These are phyloP conservation scores for Lutjanus erythropterus DNA, from an alignment of 2,113 vertebrate species.

Conservation along the genomic window DNA sequence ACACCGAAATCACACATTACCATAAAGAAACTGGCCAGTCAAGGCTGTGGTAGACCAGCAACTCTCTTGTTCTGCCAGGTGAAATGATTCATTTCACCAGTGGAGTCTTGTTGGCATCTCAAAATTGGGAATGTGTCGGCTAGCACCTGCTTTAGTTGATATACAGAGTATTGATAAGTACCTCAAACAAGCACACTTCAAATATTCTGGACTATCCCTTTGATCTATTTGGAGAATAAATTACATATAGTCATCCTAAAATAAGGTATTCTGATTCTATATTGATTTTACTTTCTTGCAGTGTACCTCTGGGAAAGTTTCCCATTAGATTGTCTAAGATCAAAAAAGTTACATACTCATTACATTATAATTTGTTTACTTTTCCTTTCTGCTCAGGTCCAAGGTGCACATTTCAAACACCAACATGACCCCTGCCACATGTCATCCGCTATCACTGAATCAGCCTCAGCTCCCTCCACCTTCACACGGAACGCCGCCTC, in stretches of 20 bases:
- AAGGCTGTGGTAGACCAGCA: too few relatives aligned
- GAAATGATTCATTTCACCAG: too few relatives aligned
- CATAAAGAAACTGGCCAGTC: too few relatives aligned
- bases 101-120: too few relatives aligned
- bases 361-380: neutral
- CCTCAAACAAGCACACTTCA: too few relatives aligned
- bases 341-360: neutral
- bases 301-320: neutral
- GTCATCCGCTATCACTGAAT: slow-evolving; percentile 43
- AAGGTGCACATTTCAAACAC: slow-evolving; percentile 77
- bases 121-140: too few relatives aligned
- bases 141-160: too few relatives aligned
- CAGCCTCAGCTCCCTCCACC: slow-evolving; percentile 55
- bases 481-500: slow-evolving; percentile 51
- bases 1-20: too few relatives aligned
- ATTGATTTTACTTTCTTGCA: neutral
- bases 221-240: neutral
- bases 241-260: neutral
- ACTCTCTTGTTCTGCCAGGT: too few relatives aligned
- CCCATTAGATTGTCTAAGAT: neutral
- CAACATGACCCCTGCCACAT: slow-evolving; percentile 56
- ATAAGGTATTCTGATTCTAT: neutral
- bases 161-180: too few relatives aligned
- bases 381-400: slow-evolving; percentile 82
- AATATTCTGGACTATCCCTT: too few relatives aligned